Evolutionary conservation across 1,140 invertebrate species (phyloP).

Genomic region (Phortica variegata): DNA sequence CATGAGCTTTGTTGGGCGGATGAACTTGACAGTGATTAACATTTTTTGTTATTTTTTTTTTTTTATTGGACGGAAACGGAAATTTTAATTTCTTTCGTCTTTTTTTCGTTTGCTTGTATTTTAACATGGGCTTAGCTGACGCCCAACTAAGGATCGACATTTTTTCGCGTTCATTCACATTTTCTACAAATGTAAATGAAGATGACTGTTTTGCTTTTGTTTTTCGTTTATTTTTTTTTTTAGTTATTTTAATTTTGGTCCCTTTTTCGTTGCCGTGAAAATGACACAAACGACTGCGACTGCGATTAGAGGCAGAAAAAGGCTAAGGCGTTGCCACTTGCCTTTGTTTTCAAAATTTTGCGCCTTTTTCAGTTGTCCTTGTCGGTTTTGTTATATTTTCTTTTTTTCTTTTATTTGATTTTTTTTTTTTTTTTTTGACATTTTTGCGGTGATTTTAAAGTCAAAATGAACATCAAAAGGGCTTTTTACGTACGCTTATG

Average conservation of each 20-base stretch:
- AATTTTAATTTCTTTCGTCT: background rate
- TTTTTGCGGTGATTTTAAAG: constrained; percentile 39
- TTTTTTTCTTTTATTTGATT: constrained; percentile 5
- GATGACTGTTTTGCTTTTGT: too few relatives aligned
- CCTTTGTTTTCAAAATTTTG: constrained; percentile 39
- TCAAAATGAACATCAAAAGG: constrained; percentile 51
- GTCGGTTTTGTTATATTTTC: background rate
- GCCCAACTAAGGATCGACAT: too few relatives aligned
- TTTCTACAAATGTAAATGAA: constrained; percentile 48
- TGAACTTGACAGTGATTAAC: constrained; percentile 55
- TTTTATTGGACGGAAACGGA: constrained; percentile 1
- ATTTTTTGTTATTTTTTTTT: too few relatives aligned
- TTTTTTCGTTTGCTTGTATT: background rate
- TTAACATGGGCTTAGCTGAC: too few relatives aligned
- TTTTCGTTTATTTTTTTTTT: constrained; percentile 20
- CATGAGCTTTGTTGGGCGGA: constrained; percentile 45
- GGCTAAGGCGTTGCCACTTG: constrained; percentile 22
- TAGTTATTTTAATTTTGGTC: constrained; percentile 13
- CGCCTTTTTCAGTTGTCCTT: background rate
- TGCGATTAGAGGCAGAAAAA: background rate
- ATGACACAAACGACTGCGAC: constrained; percentile 31
- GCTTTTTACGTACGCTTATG: constrained; percentile 35
- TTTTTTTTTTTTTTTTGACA: constrained; percentile 18
- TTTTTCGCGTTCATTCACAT: constrained; percentile 20
- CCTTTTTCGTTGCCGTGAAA: constrained; percentile 44